Percentiles rank a stretch among this genome's conserved stretches.
Conservation (phyloP, 2,113 vertebrate genomes). For the Cepphus grylle region DNA sequence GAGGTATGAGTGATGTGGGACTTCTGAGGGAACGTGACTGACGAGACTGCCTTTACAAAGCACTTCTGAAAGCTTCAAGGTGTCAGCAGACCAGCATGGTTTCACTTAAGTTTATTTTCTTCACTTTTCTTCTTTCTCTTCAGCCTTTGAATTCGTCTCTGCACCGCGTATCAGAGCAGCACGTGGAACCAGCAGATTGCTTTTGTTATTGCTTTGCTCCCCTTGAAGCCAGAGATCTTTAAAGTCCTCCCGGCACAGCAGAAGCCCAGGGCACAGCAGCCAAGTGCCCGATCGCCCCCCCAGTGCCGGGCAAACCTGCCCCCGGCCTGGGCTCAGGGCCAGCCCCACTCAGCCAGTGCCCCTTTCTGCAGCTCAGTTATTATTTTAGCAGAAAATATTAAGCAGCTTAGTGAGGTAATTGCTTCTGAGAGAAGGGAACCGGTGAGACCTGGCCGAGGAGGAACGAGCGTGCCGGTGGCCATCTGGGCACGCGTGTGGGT, state of each 20-base stretch:
- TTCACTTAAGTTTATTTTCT: neutral
- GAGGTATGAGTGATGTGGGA: neutral
- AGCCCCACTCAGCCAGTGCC: no score
- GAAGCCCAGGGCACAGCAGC: neutral
- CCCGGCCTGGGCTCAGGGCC: no score
- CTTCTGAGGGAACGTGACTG: neutral
- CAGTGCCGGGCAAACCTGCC: neutral
- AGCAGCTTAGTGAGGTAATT: no score
- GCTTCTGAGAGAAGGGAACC: neutral
- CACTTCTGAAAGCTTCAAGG: neutral
- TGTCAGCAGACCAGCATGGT: neutral
- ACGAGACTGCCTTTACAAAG: neutral
- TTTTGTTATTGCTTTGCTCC: neutral
- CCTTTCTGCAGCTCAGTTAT: neutral
- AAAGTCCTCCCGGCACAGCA: neutral
- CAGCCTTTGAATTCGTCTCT: neutral
- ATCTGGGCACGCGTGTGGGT: fast-evolving
- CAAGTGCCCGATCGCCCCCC: fast-evolving
- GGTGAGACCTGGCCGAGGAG: neutral
- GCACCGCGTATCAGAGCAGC: fast-evolving
- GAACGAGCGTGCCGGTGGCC: fast-evolving
- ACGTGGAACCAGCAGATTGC: neutral
- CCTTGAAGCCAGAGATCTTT: neutral
- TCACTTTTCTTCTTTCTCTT: neutral
- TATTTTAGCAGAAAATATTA: neutral